Evolutionary conservation across 2,797 vertebrate species (phyloP).

Genomic region (Meriones psammophilus): DNA sequence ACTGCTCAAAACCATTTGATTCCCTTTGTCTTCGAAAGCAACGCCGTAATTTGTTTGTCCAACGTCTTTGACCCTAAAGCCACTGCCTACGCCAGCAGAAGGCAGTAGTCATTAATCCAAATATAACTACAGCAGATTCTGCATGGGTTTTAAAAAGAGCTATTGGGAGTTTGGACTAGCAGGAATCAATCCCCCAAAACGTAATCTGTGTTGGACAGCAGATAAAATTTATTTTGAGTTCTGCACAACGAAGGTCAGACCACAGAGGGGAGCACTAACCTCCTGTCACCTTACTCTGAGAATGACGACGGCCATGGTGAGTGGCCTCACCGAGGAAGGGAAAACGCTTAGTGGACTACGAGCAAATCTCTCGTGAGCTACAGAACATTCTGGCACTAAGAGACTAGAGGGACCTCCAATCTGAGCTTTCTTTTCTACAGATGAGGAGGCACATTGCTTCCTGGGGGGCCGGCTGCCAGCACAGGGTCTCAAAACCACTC

Average conservation of each 20-base stretch:
- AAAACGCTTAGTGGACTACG: not conserved
- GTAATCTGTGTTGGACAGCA: not conserved
- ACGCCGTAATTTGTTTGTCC: conserved; percentile 50
- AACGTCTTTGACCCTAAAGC: conserved; percentile 49
- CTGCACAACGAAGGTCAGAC: conserved; percentile 14
- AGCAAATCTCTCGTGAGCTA: conserved; percentile 44
- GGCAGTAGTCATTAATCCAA: conserved; percentile 32
- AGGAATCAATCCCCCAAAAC: conserved; percentile 26
- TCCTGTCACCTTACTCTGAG: conserved; percentile 49
- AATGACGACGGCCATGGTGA: conserved; percentile 44
- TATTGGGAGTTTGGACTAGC: conserved; percentile 24
- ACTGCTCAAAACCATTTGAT: conserved; percentile 31
- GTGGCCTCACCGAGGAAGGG: conserved; percentile 14
- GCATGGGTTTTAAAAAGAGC: not conserved
- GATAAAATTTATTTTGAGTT: conserved; percentile 50
- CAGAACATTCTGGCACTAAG: not conserved
- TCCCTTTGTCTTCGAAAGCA: conserved; percentile 44
- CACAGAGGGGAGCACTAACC: conserved; percentile 11
- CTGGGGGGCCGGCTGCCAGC: not conserved
- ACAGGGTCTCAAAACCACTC: conserved; percentile 6
- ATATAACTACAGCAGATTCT: conserved; percentile 26
- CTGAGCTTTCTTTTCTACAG: conserved; percentile 51
- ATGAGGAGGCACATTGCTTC: not conserved
- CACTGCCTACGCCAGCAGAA: conserved; percentile 9
- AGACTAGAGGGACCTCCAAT: not conserved